A percentile compares a stretch with the other conserved stretches of the same genome.
phyloP scores from a whole-genome alignment of 2,888 invertebrate genomes.

The Monochamus alternatus region DNA sequence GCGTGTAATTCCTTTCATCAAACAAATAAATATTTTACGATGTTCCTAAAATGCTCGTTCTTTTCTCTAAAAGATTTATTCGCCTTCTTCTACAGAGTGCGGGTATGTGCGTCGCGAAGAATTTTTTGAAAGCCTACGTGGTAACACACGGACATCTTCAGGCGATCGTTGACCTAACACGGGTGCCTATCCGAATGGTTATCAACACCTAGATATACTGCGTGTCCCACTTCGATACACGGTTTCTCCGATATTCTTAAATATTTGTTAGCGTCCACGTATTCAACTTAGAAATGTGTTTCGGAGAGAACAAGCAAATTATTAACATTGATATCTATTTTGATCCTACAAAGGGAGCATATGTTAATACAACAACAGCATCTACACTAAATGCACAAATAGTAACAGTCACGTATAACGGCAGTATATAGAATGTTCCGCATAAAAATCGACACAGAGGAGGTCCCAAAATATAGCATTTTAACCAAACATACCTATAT shows the following conservation, averaged over 20 bases:
- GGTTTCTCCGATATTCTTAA: slow-evolving; percentile 5
- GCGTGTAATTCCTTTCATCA: slow-evolving; percentile 37
- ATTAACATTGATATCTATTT: no score
- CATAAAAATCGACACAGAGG: no score
- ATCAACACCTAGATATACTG: slow-evolving; percentile 33
- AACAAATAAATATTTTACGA: slow-evolving; percentile 42
- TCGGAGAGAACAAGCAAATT: background rate
- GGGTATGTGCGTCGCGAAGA: slow-evolving; percentile 35
- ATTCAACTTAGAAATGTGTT: background rate
- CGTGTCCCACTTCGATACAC: slow-evolving; percentile 12
- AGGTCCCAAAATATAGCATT: no score
- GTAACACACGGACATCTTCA: slow-evolving; percentile 12
- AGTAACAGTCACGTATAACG: no score
- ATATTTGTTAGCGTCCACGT: background rate
- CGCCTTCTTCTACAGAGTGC: slow-evolving; percentile 31
- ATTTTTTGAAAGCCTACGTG: slow-evolving; percentile 40
- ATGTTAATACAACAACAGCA: no score
- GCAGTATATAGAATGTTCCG: no score
- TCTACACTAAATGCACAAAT: no score
- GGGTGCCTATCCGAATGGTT: slow-evolving; percentile 30
- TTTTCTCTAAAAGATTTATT: slow-evolving; percentile 41
- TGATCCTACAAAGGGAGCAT: no score
- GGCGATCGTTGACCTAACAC: slow-evolving; percentile 41
- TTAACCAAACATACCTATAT: no score
- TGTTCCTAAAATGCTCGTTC: slow-evolving; percentile 36